These are phyloP conservation scores for Notoglanidium macrostoma DNA, from an alignment of 2,797 vertebrate species.

Conservation along the genomic window DNA sequence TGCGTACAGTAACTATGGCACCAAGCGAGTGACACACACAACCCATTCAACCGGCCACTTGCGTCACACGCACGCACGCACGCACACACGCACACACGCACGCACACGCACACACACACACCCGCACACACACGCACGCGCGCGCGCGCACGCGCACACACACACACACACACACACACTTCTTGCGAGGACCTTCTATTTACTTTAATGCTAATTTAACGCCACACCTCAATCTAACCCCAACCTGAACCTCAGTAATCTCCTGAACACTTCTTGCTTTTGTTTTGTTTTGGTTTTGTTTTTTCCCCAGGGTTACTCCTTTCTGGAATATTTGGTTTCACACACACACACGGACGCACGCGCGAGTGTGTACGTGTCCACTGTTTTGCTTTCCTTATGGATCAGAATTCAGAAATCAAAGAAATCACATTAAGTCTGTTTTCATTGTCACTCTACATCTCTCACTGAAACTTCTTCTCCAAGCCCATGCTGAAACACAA, in stretches of 20 bases:
- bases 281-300: neutral
- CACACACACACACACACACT: too few species aligned
- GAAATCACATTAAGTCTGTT: neutral
- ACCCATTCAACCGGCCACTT: neutral
- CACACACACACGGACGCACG: too few species aligned
- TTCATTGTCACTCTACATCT: neutral
- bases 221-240: neutral
- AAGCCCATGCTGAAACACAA: neutral
- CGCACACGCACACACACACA: too few species aligned
- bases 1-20: conserved; percentile 27
- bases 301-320: too few species aligned
- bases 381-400: neutral
- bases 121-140: neutral
- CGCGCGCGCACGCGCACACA: neutral
- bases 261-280: neutral
- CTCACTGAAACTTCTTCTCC: neutral
- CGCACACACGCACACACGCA: neutral
- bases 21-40: neutral
- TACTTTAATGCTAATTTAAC: neutral
- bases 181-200: neutral
- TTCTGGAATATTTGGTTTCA: too few species aligned
- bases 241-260: neutral
- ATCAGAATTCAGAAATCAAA: neutral
- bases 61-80: neutral
- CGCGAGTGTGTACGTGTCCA: neutral